Percentiles rank a stretch among this genome's conserved stretches.
These are phyloP conservation scores for Orthosia cruda DNA, from an alignment of 2,888 invertebrate species.

Conservation along the genomic window DNA sequence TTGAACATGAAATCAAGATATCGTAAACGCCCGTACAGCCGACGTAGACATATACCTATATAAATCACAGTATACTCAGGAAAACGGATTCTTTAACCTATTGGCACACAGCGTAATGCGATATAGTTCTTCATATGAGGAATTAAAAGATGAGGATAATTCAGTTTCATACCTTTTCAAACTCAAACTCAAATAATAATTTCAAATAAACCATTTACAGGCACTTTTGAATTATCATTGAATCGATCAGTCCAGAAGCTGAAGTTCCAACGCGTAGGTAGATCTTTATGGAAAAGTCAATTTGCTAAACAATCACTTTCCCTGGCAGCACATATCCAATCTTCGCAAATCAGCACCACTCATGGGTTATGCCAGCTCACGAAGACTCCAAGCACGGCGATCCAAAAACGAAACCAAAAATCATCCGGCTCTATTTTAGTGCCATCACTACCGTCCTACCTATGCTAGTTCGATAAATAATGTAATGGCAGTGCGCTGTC, in stretches of 20 bases:
- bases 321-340: neutral
- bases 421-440: slow-evolving; percentile 29
- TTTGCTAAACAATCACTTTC: slow-evolving; percentile 1
- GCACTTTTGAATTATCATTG: neutral
- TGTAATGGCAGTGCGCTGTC: slow-evolving; percentile 67
- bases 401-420: slow-evolving; percentile 30
- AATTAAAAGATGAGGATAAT: too few relatives aligned
- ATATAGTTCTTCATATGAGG: too few relatives aligned
- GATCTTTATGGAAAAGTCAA: neutral
- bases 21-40: neutral
- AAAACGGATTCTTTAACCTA: too few relatives aligned
- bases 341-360: neutral
- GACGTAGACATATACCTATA: neutral
- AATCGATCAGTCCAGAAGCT: too few relatives aligned
- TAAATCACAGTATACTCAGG: too few relatives aligned
- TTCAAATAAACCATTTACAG: too few relatives aligned
- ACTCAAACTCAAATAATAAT: too few relatives aligned
- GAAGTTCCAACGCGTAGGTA: too few relatives aligned
- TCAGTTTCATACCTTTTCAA: too few relatives aligned
- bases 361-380: neutral
- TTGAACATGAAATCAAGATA: slow-evolving; percentile 38
- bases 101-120: too few relatives aligned
- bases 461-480: slow-evolving; percentile 73
- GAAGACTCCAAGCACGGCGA: slow-evolving; percentile 25
- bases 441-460: slow-evolving; percentile 26